These are phyloP conservation scores for Peromyscus polionotus DNA, from an alignment of 2,113 vertebrate genomes.

Conservation along the genomic window DNA sequence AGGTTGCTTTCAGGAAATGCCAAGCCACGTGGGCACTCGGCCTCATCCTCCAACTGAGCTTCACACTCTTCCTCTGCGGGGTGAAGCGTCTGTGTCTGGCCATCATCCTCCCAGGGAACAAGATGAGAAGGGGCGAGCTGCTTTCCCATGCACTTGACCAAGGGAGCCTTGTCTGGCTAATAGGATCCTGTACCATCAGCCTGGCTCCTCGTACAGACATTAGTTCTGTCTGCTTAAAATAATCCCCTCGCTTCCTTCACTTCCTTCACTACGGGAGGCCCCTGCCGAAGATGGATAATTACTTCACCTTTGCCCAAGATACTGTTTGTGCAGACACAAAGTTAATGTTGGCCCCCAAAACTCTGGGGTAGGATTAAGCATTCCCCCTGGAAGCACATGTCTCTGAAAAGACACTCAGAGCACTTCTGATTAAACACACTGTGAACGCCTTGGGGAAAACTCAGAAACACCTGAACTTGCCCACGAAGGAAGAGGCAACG, in stretches of 20 bases:
- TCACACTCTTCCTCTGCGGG: neutral
- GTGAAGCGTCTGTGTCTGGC: neutral
- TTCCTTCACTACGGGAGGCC: constrained; percentile 61
- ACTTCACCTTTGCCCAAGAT: constrained; percentile 60
- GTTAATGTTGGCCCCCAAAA: constrained; percentile 32
- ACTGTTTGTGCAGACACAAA: constrained; percentile 66
- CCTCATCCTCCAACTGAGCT: neutral
- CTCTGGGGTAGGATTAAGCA: constrained; percentile 59
- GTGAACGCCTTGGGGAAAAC: constrained; percentile 55
- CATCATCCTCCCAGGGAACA: neutral
- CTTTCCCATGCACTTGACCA: neutral
- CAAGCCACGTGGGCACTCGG: fast-evolving
- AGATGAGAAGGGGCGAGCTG: neutral
- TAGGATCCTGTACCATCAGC: neutral
- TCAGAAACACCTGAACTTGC: constrained; percentile 66
- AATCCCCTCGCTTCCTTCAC: neutral
- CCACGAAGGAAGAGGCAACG: neutral
- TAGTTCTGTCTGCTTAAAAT: constrained; percentile 36
- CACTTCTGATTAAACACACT: constrained; percentile 71
- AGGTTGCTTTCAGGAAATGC: neutral
- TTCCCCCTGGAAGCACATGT: constrained; percentile 16
- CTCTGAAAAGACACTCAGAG: constrained; percentile 65
- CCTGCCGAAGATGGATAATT: constrained; percentile 32
- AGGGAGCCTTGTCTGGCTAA: constrained; percentile 11
- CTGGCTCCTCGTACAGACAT: constrained; percentile 26